Conservation (phyloP, 2,113 vertebrate species). For the Nycticorax nycticorax region DNA sequence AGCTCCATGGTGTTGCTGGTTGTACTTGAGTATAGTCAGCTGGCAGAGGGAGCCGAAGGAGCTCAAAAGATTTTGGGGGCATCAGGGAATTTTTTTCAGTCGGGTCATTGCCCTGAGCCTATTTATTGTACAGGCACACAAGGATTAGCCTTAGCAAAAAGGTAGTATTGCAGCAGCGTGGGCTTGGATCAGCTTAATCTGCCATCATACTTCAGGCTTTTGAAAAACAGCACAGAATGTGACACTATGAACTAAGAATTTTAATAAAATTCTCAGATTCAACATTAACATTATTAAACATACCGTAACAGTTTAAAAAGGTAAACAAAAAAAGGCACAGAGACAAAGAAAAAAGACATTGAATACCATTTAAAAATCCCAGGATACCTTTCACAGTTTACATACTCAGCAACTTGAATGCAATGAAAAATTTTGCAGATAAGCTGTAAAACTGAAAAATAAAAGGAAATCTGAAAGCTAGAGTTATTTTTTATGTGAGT, state of each 20-base stretch:
- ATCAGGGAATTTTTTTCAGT: neutral
- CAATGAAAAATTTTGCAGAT: neutral
- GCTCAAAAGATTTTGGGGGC: neutral
- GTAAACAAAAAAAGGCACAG: neutral
- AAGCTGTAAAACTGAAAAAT: neutral
- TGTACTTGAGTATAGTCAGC: neutral
- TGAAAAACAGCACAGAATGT: neutral
- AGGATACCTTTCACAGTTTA: neutral
- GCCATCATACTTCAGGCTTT: neutral
- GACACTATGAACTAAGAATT: neutral
- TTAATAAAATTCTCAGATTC: slow-evolving; percentile 11
- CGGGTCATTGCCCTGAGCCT: neutral
- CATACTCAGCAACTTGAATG: neutral
- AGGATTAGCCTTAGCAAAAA: neutral
- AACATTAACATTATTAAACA: neutral
- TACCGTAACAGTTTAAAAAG: neutral
- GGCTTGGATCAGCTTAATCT: neutral
- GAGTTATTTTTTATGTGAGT: neutral
- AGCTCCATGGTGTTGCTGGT: neutral
- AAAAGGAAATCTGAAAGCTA: neutral
- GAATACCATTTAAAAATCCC: neutral
- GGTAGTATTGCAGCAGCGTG: neutral
- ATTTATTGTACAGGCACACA: neutral
- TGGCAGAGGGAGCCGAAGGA: neutral
- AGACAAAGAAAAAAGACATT: neutral